Evolutionary conservation across 2,888 invertebrate genomes (phyloP).

Genomic region (Drosophila prolongata): DNA sequence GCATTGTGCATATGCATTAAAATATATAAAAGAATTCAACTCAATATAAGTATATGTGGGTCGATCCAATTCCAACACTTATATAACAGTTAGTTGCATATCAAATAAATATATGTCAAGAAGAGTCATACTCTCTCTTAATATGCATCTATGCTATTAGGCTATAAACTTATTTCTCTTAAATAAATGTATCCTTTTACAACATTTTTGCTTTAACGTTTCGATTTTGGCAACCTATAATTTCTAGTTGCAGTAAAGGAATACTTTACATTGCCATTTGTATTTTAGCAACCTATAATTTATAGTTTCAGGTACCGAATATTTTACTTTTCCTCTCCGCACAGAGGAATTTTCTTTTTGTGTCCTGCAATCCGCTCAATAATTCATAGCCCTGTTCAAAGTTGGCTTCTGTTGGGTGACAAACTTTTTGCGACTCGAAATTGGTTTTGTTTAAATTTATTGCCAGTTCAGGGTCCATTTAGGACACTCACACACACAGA

Average conservation of each 20-base stretch:
- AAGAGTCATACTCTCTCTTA: too few relatives aligned
- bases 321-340: background rate
- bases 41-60: too few relatives aligned
- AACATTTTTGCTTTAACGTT: background rate
- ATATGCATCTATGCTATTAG: too few relatives aligned
- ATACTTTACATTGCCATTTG: background rate
- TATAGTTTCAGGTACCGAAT: conserved; percentile 3
- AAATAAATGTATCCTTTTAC: background rate
- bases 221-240: background rate
- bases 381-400: conserved; percentile 22
- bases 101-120: too few relatives aligned
- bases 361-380: conserved; percentile 19
- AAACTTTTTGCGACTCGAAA: conserved; percentile 29
- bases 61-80: too few relatives aligned
- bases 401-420: conserved; percentile 23
- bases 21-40: too few relatives aligned
- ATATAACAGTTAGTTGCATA: too few relatives aligned
- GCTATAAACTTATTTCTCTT: too few relatives aligned
- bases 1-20: too few relatives aligned
- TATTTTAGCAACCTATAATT: conserved; percentile 1
- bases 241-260: too few relatives aligned
- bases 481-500: background rate
- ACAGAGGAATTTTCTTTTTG: conserved; percentile 16
- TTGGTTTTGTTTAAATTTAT: conserved; percentile 41
- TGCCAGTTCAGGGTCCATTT: conserved; percentile 29